Conservation (phyloP, 1,140 invertebrate species). For the Thaumatotibia leucotreta region DNA sequence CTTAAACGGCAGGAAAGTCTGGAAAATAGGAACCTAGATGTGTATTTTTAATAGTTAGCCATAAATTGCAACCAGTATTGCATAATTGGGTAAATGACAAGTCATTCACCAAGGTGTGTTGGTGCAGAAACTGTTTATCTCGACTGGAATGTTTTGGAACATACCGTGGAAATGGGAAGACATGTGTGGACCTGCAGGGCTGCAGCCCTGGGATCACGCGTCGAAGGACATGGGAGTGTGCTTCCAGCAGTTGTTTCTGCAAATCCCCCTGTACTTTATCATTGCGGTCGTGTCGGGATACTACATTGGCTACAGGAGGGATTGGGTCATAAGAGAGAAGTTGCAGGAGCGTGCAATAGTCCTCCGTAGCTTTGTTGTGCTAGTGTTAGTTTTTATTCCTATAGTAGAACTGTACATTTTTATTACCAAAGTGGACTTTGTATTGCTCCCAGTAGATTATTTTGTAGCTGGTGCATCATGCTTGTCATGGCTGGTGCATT, state of each 20-base stretch:
- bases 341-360: conserved; percentile 79
- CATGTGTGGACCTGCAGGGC: conserved; percentile 82
- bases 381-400: conserved; percentile 80
- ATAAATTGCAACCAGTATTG: background rate
- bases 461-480: conserved; percentile 82
- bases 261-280: conserved; percentile 83
- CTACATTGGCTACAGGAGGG: conserved; percentile 82
- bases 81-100: background rate
- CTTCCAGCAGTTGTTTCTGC: conserved; percentile 86
- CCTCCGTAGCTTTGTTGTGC: conserved; percentile 78
- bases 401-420: conserved; percentile 81
- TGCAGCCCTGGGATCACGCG: conserved; percentile 81
- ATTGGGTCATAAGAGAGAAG: conserved; percentile 76
- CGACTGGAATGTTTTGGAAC: conserved; percentile 12
- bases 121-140: background rate
- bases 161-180: conserved; percentile 83
- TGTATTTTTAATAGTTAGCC: background rate
- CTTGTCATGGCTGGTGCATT: conserved; percentile 88
- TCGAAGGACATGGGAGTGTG: conserved; percentile 86
- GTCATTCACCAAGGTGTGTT: conserved; percentile 2
- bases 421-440: conserved; percentile 61
- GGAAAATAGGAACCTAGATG: background rate
- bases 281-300: conserved; percentile 86
- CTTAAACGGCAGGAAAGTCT: too few species aligned
- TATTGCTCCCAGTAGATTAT: conserved; percentile 80